A percentile compares a stretch with the other conserved stretches of the same genome.
Evolutionary conservation across 2,888 invertebrate species (phyloP).

Genomic region (Glaucopsyche alexis): DNA sequence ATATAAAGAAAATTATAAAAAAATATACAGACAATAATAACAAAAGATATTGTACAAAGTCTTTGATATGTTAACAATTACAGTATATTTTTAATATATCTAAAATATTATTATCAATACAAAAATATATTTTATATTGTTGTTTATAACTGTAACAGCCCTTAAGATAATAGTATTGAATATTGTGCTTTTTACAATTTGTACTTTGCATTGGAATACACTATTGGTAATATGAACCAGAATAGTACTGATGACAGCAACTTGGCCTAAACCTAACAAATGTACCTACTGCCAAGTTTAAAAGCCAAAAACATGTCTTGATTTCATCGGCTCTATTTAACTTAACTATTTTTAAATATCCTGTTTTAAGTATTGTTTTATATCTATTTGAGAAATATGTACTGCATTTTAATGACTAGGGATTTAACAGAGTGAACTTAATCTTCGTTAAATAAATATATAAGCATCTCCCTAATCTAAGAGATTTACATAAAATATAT

Average conservation of each 20-base stretch:
- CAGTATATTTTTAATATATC: conserved; percentile 48
- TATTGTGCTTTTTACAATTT: conserved; percentile 49
- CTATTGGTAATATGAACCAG: conserved; percentile 34
- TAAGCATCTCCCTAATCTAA: not conserved
- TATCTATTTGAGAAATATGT: conserved; percentile 58
- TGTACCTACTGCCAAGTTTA: not conserved
- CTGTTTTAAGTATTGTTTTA: conserved; percentile 33
- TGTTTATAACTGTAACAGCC: conserved; percentile 64
- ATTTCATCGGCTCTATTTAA: conserved; percentile 5
- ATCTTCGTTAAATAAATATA: conserved; percentile 1
- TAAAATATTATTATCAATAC: conserved; percentile 54
- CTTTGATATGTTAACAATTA: conserved; percentile 65
- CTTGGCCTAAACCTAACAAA: conserved; percentile 5
- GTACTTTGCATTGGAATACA: conserved; percentile 56
- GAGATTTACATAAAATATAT: not conserved
- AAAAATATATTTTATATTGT: conserved; percentile 74
- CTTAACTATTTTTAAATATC: conserved; percentile 34
- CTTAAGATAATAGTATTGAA: conserved; percentile 49
- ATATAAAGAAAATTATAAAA: conserved; percentile 4
- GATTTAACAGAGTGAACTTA: conserved; percentile 40
- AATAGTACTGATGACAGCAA: conserved; percentile 3
- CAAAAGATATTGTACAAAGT: conserved; percentile 46
- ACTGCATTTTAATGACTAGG: conserved; percentile 72
- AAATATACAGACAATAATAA: conserved; percentile 31
- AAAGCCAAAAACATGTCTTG: not conserved